Evolutionary conservation across 2,113 vertebrate species (phyloP).

Genomic region (Calidris pugnax): DNA sequence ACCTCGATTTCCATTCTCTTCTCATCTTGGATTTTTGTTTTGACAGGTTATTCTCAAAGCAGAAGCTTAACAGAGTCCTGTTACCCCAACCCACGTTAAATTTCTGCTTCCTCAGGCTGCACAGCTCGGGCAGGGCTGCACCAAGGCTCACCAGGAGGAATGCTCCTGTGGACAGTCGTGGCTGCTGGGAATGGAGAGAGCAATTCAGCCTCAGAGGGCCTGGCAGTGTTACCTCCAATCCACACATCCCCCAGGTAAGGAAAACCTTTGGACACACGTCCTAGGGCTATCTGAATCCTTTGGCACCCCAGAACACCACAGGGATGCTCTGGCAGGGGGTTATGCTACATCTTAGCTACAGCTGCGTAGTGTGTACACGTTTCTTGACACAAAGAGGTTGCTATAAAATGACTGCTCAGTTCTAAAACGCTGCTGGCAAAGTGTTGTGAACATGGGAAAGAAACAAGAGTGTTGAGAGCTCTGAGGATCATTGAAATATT

Average conservation of each 20-base stretch:
- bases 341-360: neutral
- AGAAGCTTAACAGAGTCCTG: neutral
- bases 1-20: neutral
- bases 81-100: fast-evolving
- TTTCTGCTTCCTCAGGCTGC: neutral
- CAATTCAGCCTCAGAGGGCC: neutral
- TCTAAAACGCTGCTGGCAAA: conserved; percentile 14
- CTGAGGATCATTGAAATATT: conserved; percentile 45
- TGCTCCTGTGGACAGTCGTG: neutral
- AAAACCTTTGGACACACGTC: fast-evolving
- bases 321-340: neutral
- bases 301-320: neutral
- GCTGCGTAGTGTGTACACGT: neutral
- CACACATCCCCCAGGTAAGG: neutral
- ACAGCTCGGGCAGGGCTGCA: neutral
- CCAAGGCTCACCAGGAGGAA: neutral
- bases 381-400: neutral
- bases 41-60: neutral
- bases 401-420: neutral
- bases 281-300: neutral
- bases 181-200: neutral
- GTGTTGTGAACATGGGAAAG: neutral
- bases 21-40: neutral
- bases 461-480: conserved; percentile 27
- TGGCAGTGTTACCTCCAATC: neutral